Conservation (phyloP, 2,888 invertebrate genomes). For the Conistra vaccinii region DNA sequence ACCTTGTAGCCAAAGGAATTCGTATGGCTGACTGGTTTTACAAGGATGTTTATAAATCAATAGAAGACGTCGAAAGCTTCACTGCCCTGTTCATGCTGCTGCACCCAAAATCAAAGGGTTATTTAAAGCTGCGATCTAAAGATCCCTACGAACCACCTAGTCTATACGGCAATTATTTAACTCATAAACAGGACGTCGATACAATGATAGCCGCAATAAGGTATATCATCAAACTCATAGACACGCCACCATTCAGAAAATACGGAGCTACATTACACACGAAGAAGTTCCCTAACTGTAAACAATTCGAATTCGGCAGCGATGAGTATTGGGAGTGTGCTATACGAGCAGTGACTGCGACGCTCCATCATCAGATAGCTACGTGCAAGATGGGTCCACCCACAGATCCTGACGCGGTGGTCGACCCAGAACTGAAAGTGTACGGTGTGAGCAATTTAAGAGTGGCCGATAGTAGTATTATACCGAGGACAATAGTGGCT, state of each 20-base stretch:
- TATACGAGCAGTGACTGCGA: conserved; percentile 90
- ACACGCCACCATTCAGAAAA: conserved; percentile 90
- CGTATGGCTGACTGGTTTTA: conserved; percentile 84
- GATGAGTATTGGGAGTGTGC: conserved; percentile 93
- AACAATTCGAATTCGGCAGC: conserved; percentile 86
- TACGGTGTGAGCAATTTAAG: conserved; percentile 91
- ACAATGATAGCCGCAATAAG: conserved; percentile 91
- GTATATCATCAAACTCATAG: conserved; percentile 89
- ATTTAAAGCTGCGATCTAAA: conserved; percentile 91
- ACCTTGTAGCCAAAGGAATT: conserved; percentile 82
- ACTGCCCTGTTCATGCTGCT: conserved; percentile 90
- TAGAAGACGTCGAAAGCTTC: conserved; percentile 86
- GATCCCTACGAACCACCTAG: conserved; percentile 92
- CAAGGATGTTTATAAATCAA: conserved; percentile 81
- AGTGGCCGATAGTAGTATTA: conserved; percentile 93
- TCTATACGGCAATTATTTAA: conserved; percentile 94
- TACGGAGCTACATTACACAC: conserved; percentile 91
- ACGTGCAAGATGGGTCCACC: conserved; percentile 93
- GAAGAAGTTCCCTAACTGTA: conserved; percentile 90
- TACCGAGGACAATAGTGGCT: conserved; percentile 92
- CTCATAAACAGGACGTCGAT: conserved; percentile 91
- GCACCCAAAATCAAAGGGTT: conserved; percentile 92
- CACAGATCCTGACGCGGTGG: conserved; percentile 91
- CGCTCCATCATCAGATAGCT: conserved; percentile 93
- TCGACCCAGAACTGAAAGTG: conserved; percentile 91